Percentiles rank a stretch among this genome's conserved stretches.
phyloP scores from a whole-genome alignment of 2,888 invertebrate genomes.

The Nemurella pictetii region DNA sequence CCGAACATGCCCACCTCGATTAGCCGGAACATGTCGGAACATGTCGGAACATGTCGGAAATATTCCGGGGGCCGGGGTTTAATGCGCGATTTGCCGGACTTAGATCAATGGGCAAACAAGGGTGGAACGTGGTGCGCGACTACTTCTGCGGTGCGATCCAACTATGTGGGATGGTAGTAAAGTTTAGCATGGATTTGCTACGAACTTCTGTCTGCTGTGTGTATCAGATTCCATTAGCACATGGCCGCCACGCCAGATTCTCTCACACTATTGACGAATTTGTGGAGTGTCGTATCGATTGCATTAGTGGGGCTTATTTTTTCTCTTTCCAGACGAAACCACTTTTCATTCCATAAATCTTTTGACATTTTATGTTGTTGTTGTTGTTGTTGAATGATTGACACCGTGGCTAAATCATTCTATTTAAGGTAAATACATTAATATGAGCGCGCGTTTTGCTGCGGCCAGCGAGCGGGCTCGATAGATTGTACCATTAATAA shows the following conservation, averaged over 20 bases:
- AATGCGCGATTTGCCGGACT: background rate
- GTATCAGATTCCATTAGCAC: background rate
- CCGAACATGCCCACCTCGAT: background rate
- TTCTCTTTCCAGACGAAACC: background rate
- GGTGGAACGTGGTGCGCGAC: background rate
- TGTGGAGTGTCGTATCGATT: background rate
- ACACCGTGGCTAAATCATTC: conserved; percentile 5
- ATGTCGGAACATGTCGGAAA: background rate
- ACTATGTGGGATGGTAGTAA: background rate
- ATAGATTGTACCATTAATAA: conserved; percentile 29
- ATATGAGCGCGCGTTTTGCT: background rate
- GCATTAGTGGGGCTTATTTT: background rate
- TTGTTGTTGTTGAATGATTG: background rate
- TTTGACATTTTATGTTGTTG: conserved; percentile 13
- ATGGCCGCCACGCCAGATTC: background rate
- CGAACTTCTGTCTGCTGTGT: background rate
- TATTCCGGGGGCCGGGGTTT: background rate
- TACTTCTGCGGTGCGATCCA: background rate
- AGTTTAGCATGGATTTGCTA: background rate
- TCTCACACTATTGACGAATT: background rate
- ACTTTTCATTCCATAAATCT: background rate
- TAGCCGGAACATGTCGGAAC: background rate
- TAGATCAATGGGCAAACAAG: background rate
- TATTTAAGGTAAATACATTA: conserved; percentile 27
- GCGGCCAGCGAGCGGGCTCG: background rate